Percentiles rank a stretch among this genome's conserved stretches.
Conservation (phyloP, 2,797 vertebrate genomes). For the Holocentrus rufus region DNA sequence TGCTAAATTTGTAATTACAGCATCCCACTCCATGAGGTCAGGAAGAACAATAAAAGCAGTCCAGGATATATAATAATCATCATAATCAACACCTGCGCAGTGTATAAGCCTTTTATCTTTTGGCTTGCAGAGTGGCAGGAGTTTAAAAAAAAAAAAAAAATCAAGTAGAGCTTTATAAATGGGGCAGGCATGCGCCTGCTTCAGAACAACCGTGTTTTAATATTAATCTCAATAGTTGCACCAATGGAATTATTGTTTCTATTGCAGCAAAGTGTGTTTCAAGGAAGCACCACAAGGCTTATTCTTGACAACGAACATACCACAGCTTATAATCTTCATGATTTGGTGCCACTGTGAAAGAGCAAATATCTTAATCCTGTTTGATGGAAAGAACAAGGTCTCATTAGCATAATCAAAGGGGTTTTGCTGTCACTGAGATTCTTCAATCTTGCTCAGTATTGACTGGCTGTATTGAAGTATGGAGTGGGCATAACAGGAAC, state of each 20-base stretch:
- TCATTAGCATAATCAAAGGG: constrained; percentile 42
- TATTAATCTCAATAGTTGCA: constrained; percentile 48
- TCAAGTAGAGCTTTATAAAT: constrained; percentile 42
- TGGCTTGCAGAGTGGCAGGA: constrained; percentile 10
- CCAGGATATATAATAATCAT: neutral
- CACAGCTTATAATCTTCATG: constrained; percentile 36
- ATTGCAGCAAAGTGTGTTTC: constrained; percentile 26
- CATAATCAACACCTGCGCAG: neutral
- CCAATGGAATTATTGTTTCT: too few species aligned
- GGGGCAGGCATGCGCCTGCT: constrained; percentile 7
- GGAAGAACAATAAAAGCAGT: too few species aligned
- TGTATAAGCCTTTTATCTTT: neutral
- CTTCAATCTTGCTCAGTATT: too few species aligned
- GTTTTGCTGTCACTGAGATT: too few species aligned
- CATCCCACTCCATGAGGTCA: too few species aligned
- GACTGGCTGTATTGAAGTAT: neutral
- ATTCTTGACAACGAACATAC: constrained; percentile 50
- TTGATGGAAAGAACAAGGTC: constrained; percentile 7
- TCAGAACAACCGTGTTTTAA: constrained; percentile 38
- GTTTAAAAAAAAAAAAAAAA: too few species aligned
- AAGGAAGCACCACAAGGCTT: constrained; percentile 5
- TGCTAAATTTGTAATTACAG: too few species aligned
- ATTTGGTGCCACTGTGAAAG: constrained; percentile 34
- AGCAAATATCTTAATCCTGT: constrained; percentile 20
- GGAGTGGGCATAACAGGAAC: constrained; percentile 17